Evolutionary conservation across 2,888 invertebrate species (phyloP).

Genomic region (Pharmacophagus antenor): DNA sequence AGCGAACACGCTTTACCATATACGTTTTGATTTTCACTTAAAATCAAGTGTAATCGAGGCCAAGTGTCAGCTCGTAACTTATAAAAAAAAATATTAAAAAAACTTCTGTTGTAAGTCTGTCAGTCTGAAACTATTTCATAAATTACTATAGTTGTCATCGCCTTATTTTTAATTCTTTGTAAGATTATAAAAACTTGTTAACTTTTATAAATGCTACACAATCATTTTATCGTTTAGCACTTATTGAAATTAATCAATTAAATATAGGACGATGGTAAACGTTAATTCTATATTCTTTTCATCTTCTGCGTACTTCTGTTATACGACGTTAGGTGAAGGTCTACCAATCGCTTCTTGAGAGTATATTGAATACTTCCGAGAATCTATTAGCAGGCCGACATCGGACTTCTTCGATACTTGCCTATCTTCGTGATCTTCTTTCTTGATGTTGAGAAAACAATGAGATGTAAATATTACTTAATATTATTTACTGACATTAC

Average conservation of each 20-base stretch:
- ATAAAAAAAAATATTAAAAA: too few species aligned
- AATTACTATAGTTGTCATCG: not conserved
- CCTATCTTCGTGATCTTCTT: not conserved
- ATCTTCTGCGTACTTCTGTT: not conserved
- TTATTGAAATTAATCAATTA: conserved; percentile 19
- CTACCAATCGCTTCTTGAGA: conserved; percentile 18
- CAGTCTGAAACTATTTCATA: too few species aligned
- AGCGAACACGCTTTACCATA: not conserved
- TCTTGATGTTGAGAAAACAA: too few species aligned
- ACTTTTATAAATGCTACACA: conserved; percentile 16
- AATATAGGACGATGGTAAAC: conserved; percentile 7
- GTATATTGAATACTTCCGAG: conserved; percentile 23
- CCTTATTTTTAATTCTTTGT: not conserved
- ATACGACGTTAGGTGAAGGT: conserved; percentile 10
- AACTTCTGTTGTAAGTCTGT: too few species aligned
- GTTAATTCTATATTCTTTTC: not conserved
- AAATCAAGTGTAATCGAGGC: too few species aligned
- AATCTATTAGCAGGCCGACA: conserved; percentile 19
- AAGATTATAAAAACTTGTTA: not conserved
- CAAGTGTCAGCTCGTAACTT: too few species aligned
- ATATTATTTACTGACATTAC: not conserved
- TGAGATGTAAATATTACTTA: not conserved
- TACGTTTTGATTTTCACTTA: too few species aligned
- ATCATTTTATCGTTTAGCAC: conserved; percentile 4
- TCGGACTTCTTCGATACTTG: not conserved